Percentiles rank a stretch among this genome's conserved stretches.
Evolutionary conservation across 2,888 invertebrate genomes (phyloP).

Genomic region (Ectropis crepuscularia): DNA sequence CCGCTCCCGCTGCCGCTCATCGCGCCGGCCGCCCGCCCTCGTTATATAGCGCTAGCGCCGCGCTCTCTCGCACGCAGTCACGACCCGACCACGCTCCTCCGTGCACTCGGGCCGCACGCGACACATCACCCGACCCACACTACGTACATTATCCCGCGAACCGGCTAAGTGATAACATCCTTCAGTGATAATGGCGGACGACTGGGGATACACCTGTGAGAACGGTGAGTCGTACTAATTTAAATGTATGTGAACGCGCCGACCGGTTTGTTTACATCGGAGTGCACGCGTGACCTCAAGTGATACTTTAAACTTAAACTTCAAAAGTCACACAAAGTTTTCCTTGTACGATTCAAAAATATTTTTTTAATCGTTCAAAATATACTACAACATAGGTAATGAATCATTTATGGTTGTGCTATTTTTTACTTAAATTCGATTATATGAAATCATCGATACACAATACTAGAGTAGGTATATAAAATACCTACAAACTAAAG

Average conservation of each 20-base stretch:
- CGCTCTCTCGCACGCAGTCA: constrained; percentile 76
- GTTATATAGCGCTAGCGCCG: constrained; percentile 71
- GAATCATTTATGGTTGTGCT: no score
- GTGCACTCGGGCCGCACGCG: constrained; percentile 71
- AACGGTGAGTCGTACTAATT: constrained; percentile 79
- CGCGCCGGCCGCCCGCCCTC: constrained; percentile 54
- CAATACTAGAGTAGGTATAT: no score
- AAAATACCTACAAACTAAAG: no score
- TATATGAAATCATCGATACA: no score
- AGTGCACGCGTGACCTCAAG: constrained; percentile 75
- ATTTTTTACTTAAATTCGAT: no score
- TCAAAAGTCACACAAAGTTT: constrained; percentile 42
- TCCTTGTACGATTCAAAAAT: constrained; percentile 22
- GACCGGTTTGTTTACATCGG: constrained; percentile 82
- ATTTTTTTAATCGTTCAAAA: no score
- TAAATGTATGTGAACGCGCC: constrained; percentile 36
- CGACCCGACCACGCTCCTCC: constrained; percentile 71
- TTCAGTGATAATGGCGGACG: constrained; percentile 73
- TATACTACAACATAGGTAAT: no score
- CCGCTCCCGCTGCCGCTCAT: constrained; percentile 55
- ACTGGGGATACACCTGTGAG: constrained; percentile 86
- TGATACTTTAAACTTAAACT: constrained; percentile 54
- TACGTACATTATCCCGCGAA: constrained; percentile 44
- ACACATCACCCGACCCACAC: constrained; percentile 35
- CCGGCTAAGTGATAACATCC: constrained; percentile 51